A percentile compares a stretch with the other conserved stretches of the same genome.
phyloP scores from a whole-genome alignment of 2,113 vertebrate genomes.

The Sturnus vulgaris region DNA sequence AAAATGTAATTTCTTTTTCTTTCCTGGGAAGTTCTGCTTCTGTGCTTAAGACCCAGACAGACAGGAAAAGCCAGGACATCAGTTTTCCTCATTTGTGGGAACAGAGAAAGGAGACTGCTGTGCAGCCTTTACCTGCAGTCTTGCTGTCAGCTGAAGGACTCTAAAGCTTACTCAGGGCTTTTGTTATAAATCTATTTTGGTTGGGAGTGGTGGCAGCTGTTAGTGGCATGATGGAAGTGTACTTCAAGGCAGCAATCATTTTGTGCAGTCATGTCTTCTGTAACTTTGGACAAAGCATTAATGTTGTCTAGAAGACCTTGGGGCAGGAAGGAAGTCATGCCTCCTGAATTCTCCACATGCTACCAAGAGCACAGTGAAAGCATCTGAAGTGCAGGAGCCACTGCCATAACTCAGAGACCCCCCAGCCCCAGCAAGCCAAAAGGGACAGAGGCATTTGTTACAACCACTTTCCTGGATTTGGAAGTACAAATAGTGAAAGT shows the following conservation, averaged over 20 bases:
- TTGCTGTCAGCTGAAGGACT: background rate
- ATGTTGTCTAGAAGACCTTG: background rate
- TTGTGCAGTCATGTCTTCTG: background rate
- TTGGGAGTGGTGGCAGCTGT: background rate
- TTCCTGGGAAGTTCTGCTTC: conserved; percentile 29
- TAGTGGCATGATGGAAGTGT: background rate
- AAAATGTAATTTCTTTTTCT: conserved; percentile 4
- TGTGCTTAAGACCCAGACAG: conserved; percentile 50
- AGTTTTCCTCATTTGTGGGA: conserved; percentile 64
- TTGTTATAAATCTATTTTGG: background rate
- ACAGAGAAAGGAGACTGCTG: conserved; percentile 8
- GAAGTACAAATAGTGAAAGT: background rate
- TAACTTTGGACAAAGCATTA: background rate
- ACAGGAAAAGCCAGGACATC: conserved; percentile 60
- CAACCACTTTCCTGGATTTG: background rate
- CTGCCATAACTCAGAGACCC: background rate
- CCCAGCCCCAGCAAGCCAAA: background rate
- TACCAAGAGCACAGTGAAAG: background rate
- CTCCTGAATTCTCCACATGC: background rate
- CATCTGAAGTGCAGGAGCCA: background rate
- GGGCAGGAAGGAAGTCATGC: background rate
- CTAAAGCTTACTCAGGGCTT: background rate
- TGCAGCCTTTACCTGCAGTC: background rate
- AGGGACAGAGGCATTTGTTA: background rate
- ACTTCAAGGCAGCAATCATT: background rate